Evolutionary conservation across 1,140 invertebrate genomes (phyloP).

Genomic region (Argopecten irradians): DNA sequence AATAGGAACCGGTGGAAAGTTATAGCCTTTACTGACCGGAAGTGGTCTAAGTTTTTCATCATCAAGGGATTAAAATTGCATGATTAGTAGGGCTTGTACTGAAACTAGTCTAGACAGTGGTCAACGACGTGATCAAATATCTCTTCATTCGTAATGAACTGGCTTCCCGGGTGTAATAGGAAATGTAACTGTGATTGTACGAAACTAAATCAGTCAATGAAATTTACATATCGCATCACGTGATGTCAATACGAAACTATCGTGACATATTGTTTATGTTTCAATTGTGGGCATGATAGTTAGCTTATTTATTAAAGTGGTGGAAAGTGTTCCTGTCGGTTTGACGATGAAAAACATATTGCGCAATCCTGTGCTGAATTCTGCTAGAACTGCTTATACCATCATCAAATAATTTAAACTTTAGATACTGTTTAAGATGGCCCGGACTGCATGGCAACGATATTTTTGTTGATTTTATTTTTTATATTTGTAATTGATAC

Average conservation of each 20-base stretch:
- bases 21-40: neutral
- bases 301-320: too few species aligned
- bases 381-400: too few species aligned
- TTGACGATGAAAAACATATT: too few species aligned
- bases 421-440: too few species aligned
- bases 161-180: neutral
- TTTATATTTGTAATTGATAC: too few species aligned
- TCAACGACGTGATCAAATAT: neutral
- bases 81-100: neutral
- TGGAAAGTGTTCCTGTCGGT: too few species aligned
- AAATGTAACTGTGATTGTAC: neutral
- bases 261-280: neutral
- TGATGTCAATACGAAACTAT: neutral
- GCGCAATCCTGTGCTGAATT: too few species aligned
- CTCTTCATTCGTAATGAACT: neutral
- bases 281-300: too few species aligned
- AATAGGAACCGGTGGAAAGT: neutral
- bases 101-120: neutral
- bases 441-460: too few species aligned
- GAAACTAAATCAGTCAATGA: neutral
- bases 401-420: too few species aligned
- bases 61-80: constrained; percentile 4
- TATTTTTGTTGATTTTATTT: too few species aligned
- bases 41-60: neutral
- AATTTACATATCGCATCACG: neutral